Evolutionary conservation across 2,113 vertebrate genomes (phyloP).

Genomic region (Pseudorectes ferrugineus): DNA sequence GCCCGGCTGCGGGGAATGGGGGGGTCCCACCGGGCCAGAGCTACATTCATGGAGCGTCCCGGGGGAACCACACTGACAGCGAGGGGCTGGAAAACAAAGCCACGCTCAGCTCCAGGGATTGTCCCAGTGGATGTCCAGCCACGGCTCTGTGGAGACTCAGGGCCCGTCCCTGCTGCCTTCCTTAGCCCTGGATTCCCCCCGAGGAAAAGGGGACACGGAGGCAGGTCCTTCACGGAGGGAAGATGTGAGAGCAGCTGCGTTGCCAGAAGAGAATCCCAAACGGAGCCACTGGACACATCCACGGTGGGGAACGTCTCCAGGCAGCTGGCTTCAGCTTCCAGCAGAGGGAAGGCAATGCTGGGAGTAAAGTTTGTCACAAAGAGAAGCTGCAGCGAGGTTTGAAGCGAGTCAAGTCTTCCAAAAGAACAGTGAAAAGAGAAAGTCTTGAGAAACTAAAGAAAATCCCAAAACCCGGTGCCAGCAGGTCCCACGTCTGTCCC

Average conservation of each 20-base stretch:
- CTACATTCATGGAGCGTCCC: neutral
- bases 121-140: neutral
- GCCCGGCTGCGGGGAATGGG: neutral
- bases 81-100: neutral
- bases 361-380: neutral
- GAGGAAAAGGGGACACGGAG: neutral
- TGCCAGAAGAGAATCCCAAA: neutral
- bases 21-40: neutral
- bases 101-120: neutral
- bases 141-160: neutral
- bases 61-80: neutral
- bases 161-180: neutral
- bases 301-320: neutral
- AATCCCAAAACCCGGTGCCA: neutral
- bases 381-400: neutral
- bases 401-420: neutral
- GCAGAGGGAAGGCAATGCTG: neutral
- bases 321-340: neutral
- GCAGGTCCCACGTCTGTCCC: neutral
- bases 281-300: neutral
- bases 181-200: accelerated
- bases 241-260: neutral
- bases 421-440: neutral
- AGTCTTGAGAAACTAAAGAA: neutral
- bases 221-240: neutral